Conservation (phyloP, 2,797 vertebrate genomes). For the Podarcis lilfordi region DNA sequence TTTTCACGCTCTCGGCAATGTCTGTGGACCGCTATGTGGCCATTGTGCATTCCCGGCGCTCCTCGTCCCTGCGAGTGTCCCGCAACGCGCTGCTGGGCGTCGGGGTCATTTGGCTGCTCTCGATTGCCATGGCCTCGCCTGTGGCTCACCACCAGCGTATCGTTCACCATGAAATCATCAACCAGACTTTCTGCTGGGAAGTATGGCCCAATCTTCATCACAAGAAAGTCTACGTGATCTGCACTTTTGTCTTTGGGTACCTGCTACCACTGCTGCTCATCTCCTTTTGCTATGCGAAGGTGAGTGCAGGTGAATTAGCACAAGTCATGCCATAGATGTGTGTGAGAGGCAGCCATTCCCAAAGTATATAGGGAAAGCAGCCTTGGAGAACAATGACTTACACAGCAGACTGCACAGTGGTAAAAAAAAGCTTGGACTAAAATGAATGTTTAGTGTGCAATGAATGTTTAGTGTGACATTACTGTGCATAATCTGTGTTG, state of each 20-base stretch:
- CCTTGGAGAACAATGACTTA: background rate
- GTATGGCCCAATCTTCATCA: conserved; percentile 86
- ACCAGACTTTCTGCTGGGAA: conserved; percentile 96
- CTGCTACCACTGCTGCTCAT: conserved; percentile 93
- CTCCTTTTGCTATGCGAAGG: conserved; percentile 98
- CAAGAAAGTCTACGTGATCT: conserved; percentile 92
- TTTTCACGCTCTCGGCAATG: conserved; percentile 97
- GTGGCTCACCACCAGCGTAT: conserved; percentile 92
- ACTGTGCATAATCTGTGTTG: background rate
- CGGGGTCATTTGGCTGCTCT: conserved; percentile 91
- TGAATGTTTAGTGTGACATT: background rate
- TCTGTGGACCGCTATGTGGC: conserved; percentile 98
- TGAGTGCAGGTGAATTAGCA: conserved; percentile 60
- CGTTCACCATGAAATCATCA: conserved; percentile 78
- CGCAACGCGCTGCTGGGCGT: conserved; percentile 88
- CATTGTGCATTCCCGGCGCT: conserved; percentile 94
- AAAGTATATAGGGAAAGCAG: background rate
- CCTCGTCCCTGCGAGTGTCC: conserved; percentile 87
- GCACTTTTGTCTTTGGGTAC: conserved; percentile 95
- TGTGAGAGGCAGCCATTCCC: background rate
- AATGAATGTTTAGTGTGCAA: background rate
- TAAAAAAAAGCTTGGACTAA: background rate
- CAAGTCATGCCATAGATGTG: background rate
- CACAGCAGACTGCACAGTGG: too few species aligned
- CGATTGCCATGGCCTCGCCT: conserved; percentile 91